Base-by-base conservation (phyloP, 2,888 invertebrate genomes). In the Agapostemon virescens region DNA sequence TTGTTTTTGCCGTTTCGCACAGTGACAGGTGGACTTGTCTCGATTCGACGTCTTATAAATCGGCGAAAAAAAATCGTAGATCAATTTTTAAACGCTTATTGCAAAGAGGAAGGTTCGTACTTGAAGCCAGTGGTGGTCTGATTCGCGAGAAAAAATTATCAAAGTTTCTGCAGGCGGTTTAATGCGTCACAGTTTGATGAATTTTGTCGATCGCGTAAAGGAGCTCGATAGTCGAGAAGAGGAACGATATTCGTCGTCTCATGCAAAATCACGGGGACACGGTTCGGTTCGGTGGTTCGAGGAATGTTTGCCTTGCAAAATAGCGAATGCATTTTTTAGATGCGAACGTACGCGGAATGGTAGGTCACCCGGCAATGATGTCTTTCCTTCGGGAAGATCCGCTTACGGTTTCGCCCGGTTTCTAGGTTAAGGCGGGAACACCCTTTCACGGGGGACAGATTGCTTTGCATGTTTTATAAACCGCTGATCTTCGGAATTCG, bases 401-500 rank as follows among this genome's bases (percentile, higher is more conserved):
- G 77, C 82, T 79, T 84, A 80, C 75, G 63, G 69, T 79, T 49
- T 77, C 68, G 69, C 49, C n/a, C 63, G 80, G 84, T 85, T 88
- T 88, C 82, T 87, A 66, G 88, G 88, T 89, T 87, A 88, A 88
- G 80, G 79, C 82, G 79, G 76, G 84, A 49, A 71, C 69, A 80
- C 76, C 82, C 85, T 86, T 87, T 87, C 84, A 85, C 77, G 69
- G 79, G 72, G 74, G 73, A 85, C 81, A 90, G 87, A 91, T 90
- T 90, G 90, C 88, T 77, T 75, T 90, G 90, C 88, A 90, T 90
- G 80, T 89, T 90, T 90, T 86, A 90, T 88, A 84, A 86, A 85
- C 78, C 70, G 79, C 79, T 82, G 79, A 87, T 87, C 83, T 84
- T 80, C 75, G 81, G 68, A 79, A 79, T 83, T 78, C 72, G 69